Conservation (phyloP, 2,113 vertebrate genomes). For the Rhabdomys dilectus region DNA sequence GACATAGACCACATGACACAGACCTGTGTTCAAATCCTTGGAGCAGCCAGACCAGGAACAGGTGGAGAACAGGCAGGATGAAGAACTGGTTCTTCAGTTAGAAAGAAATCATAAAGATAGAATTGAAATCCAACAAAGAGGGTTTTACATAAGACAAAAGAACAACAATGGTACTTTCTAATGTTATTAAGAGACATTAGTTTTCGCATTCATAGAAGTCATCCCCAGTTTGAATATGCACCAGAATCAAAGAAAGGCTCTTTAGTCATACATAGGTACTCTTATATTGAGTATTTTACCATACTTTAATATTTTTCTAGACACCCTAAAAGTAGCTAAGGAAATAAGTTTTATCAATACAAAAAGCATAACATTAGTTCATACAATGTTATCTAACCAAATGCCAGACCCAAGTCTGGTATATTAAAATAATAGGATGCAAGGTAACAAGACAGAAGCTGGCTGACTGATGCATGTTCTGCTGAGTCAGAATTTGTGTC, state of each 20-base stretch:
- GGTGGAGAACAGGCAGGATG: neutral
- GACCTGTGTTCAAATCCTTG: constrained; percentile 21
- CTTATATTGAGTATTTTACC: neutral
- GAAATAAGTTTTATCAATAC: neutral
- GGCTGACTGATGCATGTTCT: neutral
- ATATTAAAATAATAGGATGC: neutral
- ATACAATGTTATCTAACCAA: neutral
- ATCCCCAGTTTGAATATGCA: neutral
- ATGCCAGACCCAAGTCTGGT: neutral
- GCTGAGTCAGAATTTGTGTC: neutral
- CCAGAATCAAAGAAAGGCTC: constrained; percentile 19
- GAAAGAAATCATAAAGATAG: neutral
- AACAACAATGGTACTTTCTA: neutral
- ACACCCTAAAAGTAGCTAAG: constrained; percentile 20
- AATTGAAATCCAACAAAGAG: neutral
- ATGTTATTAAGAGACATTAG: neutral
- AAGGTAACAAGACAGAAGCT: neutral
- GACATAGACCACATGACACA: neutral
- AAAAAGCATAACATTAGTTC: neutral
- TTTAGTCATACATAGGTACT: neutral
- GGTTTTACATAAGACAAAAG: neutral
- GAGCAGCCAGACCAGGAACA: neutral
- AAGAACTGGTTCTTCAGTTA: neutral
- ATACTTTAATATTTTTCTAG: neutral
- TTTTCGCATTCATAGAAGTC: neutral